These are phyloP conservation scores for Hoplias malabaricus DNA, from an alignment of 2,113 vertebrate species.

Conservation along the genomic window DNA sequence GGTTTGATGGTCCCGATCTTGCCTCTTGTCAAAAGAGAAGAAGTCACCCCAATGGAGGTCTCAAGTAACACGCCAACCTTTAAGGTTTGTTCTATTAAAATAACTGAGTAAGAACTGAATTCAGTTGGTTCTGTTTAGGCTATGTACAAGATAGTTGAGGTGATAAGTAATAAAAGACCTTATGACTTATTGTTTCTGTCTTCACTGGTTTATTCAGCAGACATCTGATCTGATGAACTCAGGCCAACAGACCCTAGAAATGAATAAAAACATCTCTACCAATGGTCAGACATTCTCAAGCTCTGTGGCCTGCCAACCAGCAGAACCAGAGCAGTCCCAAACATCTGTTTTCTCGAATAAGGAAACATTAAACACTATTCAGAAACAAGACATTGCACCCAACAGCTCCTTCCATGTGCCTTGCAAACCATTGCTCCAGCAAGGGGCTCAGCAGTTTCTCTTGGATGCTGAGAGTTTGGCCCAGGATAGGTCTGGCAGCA, in stretches of 20 bases:
- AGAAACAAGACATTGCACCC: constrained; percentile 85
- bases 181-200: constrained; percentile 8
- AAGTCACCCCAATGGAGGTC: constrained; percentile 94
- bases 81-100: constrained; percentile 64
- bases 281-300: constrained; percentile 75
- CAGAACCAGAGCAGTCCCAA: constrained; percentile 83
- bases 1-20: constrained; percentile 85
- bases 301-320: constrained; percentile 78
- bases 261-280: constrained; percentile 72
- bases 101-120: not conserved
- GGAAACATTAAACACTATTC: constrained; percentile 84
- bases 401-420: constrained; percentile 79
- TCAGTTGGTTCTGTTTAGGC: not conserved
- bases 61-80: constrained; percentile 82
- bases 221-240: constrained; percentile 79
- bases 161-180: not conserved
- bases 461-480: constrained; percentile 77
- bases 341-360: constrained; percentile 76
- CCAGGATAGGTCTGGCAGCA: constrained; percentile 75
- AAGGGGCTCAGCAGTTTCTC: constrained; percentile 80
- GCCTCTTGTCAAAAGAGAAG: constrained; percentile 90
- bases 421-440: constrained; percentile 83
- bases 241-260: constrained; percentile 81
- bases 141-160: not conserved
- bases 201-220: constrained; percentile 60